Percentiles rank a stretch among this genome's conserved stretches.
phyloP scores from a whole-genome alignment of 2,888 invertebrate genomes.

The Halocaridina rubra region DNA sequence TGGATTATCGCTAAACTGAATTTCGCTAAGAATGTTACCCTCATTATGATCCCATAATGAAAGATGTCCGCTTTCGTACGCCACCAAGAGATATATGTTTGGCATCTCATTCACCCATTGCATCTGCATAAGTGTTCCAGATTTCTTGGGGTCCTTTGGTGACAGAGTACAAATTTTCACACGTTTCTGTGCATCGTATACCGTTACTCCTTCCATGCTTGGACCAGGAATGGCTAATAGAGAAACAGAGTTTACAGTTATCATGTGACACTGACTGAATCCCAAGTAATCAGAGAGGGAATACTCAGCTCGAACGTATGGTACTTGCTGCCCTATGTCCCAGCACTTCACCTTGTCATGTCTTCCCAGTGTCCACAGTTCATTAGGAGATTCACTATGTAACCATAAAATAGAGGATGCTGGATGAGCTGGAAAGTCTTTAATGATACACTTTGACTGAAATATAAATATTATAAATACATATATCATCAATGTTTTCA shows the following conservation, averaged over 20 bases:
- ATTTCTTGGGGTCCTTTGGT: constrained; percentile 9
- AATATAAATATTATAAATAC: neutral
- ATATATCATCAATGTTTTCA: neutral
- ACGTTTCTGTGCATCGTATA: constrained; percentile 43
- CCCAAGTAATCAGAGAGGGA: constrained; percentile 51
- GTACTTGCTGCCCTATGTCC: constrained; percentile 17
- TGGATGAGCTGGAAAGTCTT: constrained; percentile 35
- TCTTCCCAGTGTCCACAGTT: constrained; percentile 51
- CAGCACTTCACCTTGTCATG: constrained; percentile 38
- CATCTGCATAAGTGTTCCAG: constrained; percentile 57
- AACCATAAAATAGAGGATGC: constrained; percentile 44
- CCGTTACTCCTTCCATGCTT: constrained; percentile 49
- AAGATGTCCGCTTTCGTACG: constrained; percentile 60
- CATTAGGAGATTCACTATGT: constrained; percentile 4
- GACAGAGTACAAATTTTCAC: constrained; percentile 44
- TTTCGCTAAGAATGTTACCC: constrained; percentile 17
- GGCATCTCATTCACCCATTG: constrained; percentile 39
- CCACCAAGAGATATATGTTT: constrained; percentile 11
- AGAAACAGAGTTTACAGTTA: neutral
- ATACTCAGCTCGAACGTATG: constrained; percentile 4
- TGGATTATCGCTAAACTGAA: constrained; percentile 49
- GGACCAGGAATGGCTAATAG: constrained; percentile 57
- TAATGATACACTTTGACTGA: constrained; percentile 32
- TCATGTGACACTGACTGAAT: constrained; percentile 48
- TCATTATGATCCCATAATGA: constrained; percentile 57